These are phyloP conservation scores for Montipora sp. DNA, from an alignment of 64 coral and sea anemone species.

Conservation along the genomic window DNA sequence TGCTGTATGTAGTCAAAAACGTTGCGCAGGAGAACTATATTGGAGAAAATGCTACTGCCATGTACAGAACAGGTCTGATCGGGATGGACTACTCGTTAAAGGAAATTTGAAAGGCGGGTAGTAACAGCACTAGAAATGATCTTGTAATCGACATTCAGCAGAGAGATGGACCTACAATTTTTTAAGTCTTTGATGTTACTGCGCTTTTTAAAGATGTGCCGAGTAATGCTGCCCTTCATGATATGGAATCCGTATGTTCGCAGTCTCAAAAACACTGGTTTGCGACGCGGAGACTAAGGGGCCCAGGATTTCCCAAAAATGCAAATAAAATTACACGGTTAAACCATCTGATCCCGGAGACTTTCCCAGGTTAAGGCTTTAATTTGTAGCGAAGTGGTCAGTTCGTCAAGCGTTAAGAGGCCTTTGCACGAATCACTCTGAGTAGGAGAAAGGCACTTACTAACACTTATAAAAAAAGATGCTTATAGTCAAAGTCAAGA, in stretches of 20 bases:
- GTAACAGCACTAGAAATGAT: background rate
- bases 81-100: background rate
- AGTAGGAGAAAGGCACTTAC: background rate
- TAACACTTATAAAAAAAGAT: background rate
- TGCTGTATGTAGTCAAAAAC: background rate
- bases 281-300: background rate
- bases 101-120: background rate
- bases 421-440: background rate
- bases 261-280: too few species aligned
- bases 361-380: background rate
- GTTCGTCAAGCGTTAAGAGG: constrained; percentile 7
- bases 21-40: background rate
- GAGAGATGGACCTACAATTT: constrained; percentile 22
- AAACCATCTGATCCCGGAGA: constrained; percentile 9
- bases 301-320: background rate
- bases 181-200: constrained; percentile 6
- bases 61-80: constrained; percentile 21
- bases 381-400: background rate
- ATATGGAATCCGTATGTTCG: too few species aligned
- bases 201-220: constrained; percentile 4
- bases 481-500: background rate
- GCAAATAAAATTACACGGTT: constrained; percentile 25
- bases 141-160: constrained; percentile 46
- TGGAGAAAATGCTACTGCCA: background rate
- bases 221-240: background rate